Evolutionary conservation across 2,113 vertebrate genomes (phyloP).

Genomic region (Cervus canadensis): DNA sequence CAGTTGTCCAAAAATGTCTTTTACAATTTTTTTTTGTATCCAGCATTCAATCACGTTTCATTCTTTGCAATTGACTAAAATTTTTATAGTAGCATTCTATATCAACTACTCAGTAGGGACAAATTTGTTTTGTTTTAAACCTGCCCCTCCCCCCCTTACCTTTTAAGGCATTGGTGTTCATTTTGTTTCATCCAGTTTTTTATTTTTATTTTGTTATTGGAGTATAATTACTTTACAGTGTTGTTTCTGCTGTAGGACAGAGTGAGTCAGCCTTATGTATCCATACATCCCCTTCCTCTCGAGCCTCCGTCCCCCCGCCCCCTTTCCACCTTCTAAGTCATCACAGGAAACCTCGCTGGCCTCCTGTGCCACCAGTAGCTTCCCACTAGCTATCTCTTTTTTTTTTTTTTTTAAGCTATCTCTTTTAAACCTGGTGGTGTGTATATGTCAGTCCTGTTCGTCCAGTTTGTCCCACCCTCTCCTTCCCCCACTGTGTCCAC

Average conservation of each 20-base stretch:
- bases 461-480: background rate
- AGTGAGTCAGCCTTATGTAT: background rate
- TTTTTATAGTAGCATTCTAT: background rate
- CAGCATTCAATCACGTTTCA: background rate
- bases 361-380: background rate
- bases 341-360: background rate
- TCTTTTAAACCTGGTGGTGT: background rate
- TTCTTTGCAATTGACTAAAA: background rate
- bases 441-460: background rate
- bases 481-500: background rate
- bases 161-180: background rate
- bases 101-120: background rate
- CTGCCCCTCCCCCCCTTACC: rapidly evolving
- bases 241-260: background rate
- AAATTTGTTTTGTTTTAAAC: background rate
- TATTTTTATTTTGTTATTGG: background rate
- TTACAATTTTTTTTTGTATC: background rate
- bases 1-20: background rate
- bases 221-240: background rate
- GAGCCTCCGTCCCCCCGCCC: background rate
- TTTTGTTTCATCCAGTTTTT: background rate
- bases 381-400: background rate
- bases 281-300: background rate
- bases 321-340: background rate
- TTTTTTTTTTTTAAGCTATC: background rate